phyloP scores from a whole-genome alignment of 2,888 invertebrate species.

The Tetragonisca angustula region DNA sequence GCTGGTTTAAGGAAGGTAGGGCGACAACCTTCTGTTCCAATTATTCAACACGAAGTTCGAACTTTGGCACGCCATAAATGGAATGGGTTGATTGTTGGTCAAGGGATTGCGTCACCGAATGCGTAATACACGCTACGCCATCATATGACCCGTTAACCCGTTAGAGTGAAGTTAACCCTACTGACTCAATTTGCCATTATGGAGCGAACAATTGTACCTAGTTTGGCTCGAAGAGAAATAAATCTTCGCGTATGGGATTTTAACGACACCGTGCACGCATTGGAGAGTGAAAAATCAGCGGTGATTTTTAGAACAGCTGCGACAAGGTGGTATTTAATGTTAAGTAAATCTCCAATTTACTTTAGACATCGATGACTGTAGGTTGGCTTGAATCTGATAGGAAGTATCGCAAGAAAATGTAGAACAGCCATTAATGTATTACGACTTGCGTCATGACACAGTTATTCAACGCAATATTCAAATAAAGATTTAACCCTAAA shows the following conservation, averaged over 20 bases:
- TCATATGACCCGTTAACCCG: slow-evolving; percentile 67
- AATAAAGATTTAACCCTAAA: not conserved
- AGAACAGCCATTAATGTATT: not conserved
- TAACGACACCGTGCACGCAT: not conserved
- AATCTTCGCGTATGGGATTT: slow-evolving; percentile 30
- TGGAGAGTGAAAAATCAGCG: too few relatives aligned
- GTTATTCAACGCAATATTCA: not conserved
- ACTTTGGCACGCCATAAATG: slow-evolving; percentile 68
- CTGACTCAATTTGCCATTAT: slow-evolving; percentile 68
- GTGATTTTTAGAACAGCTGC: not conserved
- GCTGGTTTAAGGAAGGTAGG: not conserved
- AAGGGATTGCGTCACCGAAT: slow-evolving; percentile 63
- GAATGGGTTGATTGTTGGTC: slow-evolving; percentile 57
- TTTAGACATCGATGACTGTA: not conserved
- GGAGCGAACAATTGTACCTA: slow-evolving; percentile 51
- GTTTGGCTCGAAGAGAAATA: slow-evolving; percentile 45
- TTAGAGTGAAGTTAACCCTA: slow-evolving; percentile 70
- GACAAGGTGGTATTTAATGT: not conserved
- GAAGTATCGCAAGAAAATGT: not conserved
- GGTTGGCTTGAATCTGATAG: not conserved
- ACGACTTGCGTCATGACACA: not conserved
- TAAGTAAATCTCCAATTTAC: not conserved
- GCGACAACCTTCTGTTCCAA: slow-evolving; percentile 1
- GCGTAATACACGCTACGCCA: slow-evolving; percentile 66
- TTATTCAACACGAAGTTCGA: slow-evolving; percentile 30